Conservation (phyloP, 2,797 vertebrate genomes). For the Tarsius wallacei region DNA sequence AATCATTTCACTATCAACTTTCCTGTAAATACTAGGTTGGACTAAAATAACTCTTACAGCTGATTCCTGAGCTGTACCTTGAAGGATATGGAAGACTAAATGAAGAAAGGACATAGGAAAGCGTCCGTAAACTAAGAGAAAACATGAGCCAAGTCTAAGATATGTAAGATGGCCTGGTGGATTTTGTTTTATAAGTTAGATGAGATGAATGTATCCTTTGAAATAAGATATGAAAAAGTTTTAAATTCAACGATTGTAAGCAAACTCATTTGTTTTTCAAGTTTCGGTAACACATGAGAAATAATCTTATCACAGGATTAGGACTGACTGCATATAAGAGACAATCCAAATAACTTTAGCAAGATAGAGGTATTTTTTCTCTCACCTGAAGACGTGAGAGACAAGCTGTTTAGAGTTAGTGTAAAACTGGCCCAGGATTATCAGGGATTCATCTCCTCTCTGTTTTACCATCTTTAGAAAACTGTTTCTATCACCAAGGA, state of each 20-base stretch:
- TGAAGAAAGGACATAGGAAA: neutral
- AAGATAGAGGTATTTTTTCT: neutral
- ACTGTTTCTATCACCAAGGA: neutral
- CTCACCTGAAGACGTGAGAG: neutral
- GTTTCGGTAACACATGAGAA: neutral
- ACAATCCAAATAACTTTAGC: neutral
- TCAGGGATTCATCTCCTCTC: neutral
- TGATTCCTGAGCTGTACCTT: neutral
- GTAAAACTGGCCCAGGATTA: neutral
- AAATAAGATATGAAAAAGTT: neutral
- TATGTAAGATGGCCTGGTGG: neutral
- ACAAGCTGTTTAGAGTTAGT: neutral
- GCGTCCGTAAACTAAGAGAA: neutral
- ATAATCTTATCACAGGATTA: neutral
- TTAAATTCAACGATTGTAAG: neutral
- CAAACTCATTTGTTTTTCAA: neutral
- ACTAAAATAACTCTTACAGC: neutral
- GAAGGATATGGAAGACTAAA: neutral
- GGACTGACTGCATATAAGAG: neutral
- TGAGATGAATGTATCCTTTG: neutral
- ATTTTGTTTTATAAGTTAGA: neutral
- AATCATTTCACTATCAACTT: neutral
- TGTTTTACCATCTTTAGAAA: conserved; percentile 28
- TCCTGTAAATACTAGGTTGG: accelerated
- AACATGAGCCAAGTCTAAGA: neutral